Evolutionary conservation across 2,888 invertebrate species (phyloP), one percentile per base, ranked within the genome.

Genomic region (Nomada goodeniana): DNA sequence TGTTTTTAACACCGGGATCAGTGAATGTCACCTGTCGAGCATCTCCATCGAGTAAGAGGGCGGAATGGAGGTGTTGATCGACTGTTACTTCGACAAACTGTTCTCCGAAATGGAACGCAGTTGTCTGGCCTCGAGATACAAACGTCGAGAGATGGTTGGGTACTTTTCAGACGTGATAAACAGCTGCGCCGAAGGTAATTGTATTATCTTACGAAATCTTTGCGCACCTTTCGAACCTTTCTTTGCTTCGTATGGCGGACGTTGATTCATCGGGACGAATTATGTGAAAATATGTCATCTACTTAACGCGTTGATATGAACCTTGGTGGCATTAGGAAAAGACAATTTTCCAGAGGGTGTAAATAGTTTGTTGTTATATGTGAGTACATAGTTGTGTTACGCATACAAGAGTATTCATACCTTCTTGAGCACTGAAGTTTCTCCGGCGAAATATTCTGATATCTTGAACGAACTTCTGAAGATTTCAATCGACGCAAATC

Each of bases 121-220:
- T 93, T 95, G 96, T 87, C 94, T 98, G 70, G 96, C 96, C 86
- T 96, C 96, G 69, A 95, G 97, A 44, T 95, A 96, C 89, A 97
- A 96, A 89, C 95, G 98, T 52, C 94, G 96, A 52, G 95, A 96
- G 89, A 94, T 97, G 68, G 96, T 97, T 71, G 96, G 96, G 91
- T 97, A 97, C 93, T 96, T 98, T 89, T 96, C 96, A 90, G 96
- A 97, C 23, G 95, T 97, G 67, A 97, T 98, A 86, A 95, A 96
- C 89, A 97, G 97, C 82, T 97, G 97, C 92, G 95, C 95, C 11
- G 94, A 94, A 95, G 95, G 95, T 95, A 91, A 87, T 42, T 64
- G 59, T 75, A 26, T 55, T 18, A 15, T 55, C 57, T 60, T 69
- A 26, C 44, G 65, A 64, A 23, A 70, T 10, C n/a, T 18, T 20